Base-by-base conservation (phyloP, 2,888 invertebrate species). In the Hedya salicella region DNA sequence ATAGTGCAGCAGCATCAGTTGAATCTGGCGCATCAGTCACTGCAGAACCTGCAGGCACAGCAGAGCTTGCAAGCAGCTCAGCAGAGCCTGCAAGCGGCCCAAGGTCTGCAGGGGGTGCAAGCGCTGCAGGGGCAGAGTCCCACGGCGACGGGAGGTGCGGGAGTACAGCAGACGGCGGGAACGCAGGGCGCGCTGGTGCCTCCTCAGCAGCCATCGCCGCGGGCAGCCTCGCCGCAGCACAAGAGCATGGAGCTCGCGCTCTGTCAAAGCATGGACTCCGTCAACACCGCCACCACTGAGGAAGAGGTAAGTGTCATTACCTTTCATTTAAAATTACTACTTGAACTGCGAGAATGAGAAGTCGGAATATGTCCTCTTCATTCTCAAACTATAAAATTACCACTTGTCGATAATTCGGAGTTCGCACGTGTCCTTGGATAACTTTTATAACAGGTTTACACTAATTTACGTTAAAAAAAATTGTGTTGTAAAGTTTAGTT, bases 221-320 rank as follows among this genome's bases (percentile, higher is more conserved):
- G 87, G 72, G 73, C 89, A 72, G 73, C 81, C 66, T 89, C 90
- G 62, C 88, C 91, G 67, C 91, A 89, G 69, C 89, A 91, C 80
- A 90, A 92, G 87, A 91, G 78, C 79, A 93, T 93, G 93, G 93
- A 93, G 84, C 94, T 95, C 86, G 96, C 97, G 82, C 94, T 97
- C 84, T 98, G 98, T 88, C 98, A 98, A 93, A 98, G 98, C 94
- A 98, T 98, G 98, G 98, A 98, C 94, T 98, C 98, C 81, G 98
- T 98, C 87, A 98, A 98, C 93, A 98, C 98, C 79, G 96, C 96
- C 85, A 96, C 97, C 88, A 96, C 97, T 88, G 98, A 98, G 94
- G 98, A 98, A 95, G 98, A 98, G 98, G 98, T 98, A 83, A 94
- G 96, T 91, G 4, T 6, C 16, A 5, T 39, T 44, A 46, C 46